phyloP scores from a whole-genome alignment of 2,888 invertebrate species.

The Lasioglossum figueresi region DNA sequence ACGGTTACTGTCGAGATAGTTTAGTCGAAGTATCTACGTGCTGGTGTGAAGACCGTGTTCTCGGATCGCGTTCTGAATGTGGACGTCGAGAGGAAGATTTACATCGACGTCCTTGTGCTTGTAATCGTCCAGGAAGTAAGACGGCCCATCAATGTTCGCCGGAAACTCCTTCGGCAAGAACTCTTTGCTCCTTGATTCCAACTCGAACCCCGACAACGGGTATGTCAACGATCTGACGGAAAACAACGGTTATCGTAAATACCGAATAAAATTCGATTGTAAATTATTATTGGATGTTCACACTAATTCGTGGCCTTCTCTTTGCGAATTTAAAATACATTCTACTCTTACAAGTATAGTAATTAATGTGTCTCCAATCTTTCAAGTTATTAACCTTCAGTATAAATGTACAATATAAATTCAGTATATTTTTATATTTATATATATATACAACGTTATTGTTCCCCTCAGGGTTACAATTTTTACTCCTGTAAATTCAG shows the following conservation, averaged over 20 bases:
- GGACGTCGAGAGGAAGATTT: slow-evolving; percentile 87
- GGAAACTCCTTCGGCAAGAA: slow-evolving; percentile 95
- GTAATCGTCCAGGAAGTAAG: slow-evolving; percentile 93
- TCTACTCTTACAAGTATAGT: too few relatives aligned
- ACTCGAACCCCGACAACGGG: slow-evolving; percentile 90
- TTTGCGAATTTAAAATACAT: too few relatives aligned
- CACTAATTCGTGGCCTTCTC: not conserved
- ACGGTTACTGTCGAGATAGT: slow-evolving; percentile 43
- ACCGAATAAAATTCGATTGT: not conserved
- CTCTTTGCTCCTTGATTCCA: slow-evolving; percentile 90
- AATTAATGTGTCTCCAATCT: too few relatives aligned
- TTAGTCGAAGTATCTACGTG: slow-evolving; percentile 73
- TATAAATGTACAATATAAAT: too few relatives aligned
- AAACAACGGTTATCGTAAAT: slow-evolving; percentile 8
- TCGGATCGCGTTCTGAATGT: slow-evolving; percentile 88
- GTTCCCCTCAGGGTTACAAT: too few relatives aligned
- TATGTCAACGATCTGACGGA: slow-evolving; percentile 88
- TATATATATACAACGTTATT: too few relatives aligned
- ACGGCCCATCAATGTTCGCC: slow-evolving; percentile 90
- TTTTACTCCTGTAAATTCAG: too few relatives aligned
- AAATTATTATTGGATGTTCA: not conserved
- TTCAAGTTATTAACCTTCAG: too few relatives aligned
- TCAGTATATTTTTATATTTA: too few relatives aligned
- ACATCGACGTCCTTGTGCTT: slow-evolving; percentile 88
- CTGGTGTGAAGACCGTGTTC: slow-evolving; percentile 87